Base-by-base conservation (phyloP, 2,888 invertebrate species). In the Eupithecia abbreviata region DNA sequence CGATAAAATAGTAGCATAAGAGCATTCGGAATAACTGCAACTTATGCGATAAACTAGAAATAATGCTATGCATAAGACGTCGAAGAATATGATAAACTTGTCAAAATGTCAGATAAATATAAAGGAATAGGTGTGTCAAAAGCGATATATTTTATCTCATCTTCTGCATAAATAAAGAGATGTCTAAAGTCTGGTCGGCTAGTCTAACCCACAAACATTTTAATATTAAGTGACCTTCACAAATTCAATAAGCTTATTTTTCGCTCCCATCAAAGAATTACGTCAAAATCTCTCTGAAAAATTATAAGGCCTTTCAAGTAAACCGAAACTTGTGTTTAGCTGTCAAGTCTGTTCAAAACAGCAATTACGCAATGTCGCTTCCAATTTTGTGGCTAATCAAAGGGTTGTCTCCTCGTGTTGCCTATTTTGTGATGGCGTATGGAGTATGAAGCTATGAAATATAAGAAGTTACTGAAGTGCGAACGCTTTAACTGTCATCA, bases 371-470 rank as follows among this genome's bases (percentile, higher is more conserved):
- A 51, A 66, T 67, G 73, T 73, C 72, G 65, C 72, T 51, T 67
- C 45, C 51, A 73, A 73, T 73, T 45, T 73, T 67, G 51, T n/a
- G 41, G 49, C 47, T 71, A n/a, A 74, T 73, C 42, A 66, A 72
- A 80, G 77, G 79, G 75, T 79, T 79, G 79, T 78, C 78, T 76
- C 13, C 69, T 47, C 6, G 66, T 65, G 45, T 69, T 55, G 45
- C 68, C 49, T 67, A 73, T 69, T 74, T 69, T 68, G 68, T 74
- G 62, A 55, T 47, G 69, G 42, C 41, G 15, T 65, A 62, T 6
- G 41, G 72, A 72, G 49, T 71, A 62, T 18, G 10, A 30, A 65
- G 62, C 10, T 66, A 66, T 41, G 42, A 42, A 66, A 15, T 41
- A 13, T 41, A 18, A 9, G 55, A 47, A 15, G 4, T 51, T 30